Evolutionary conservation across 2,113 vertebrate species (phyloP).

Genomic region (Pelmatolapia mariae): DNA sequence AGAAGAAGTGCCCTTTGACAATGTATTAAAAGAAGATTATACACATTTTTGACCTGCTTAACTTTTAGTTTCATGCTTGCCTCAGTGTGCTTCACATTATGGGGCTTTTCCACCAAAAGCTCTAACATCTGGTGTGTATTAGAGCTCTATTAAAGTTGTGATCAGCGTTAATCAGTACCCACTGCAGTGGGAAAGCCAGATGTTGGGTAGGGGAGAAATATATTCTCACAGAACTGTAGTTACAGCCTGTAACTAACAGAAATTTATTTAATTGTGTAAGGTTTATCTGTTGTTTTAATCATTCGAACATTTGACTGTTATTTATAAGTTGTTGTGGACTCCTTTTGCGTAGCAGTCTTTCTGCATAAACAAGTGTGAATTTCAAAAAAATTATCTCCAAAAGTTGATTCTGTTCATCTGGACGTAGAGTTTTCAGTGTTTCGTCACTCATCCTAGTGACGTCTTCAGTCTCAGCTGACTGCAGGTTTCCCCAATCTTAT

Average conservation of each 20-base stretch:
- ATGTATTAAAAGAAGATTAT: neutral
- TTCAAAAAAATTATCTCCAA: neutral
- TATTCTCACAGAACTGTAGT: neutral
- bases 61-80: neutral
- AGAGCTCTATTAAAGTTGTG: neutral
- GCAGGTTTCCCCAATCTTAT: neutral
- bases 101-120: neutral
- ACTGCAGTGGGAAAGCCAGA: neutral
- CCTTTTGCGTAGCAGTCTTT: neutral
- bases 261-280: neutral
- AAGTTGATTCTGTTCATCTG: neutral
- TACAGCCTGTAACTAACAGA: neutral
- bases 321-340: neutral
- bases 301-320: fast-evolving
- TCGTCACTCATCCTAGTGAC: neutral
- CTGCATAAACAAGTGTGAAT: neutral
- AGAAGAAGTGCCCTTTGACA: neutral
- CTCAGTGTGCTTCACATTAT: neutral
- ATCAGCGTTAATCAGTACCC: neutral
- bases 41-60: fast-evolving
- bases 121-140: neutral
- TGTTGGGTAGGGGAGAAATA: neutral
- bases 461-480: neutral
- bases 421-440: fast-evolving
- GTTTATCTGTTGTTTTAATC: neutral